These are phyloP conservation scores for Drosophila cardini DNA, from an alignment of 1,140 invertebrate genomes.

Conservation along the genomic window DNA sequence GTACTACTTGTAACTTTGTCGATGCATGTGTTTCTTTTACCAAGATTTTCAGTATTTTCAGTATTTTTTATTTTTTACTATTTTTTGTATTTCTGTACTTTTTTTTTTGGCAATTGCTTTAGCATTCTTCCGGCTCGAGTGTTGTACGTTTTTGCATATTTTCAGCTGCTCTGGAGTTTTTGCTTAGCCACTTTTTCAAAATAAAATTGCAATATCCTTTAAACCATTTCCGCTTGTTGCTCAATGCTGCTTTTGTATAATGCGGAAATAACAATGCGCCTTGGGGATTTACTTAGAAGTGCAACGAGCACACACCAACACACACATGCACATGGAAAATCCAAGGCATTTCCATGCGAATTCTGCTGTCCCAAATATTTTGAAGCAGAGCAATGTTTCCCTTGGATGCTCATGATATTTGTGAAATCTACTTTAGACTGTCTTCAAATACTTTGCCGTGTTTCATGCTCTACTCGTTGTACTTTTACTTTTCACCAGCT, in stretches of 20 bases:
- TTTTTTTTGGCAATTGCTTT: conserved; percentile 22
- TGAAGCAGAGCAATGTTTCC: conserved; percentile 19
- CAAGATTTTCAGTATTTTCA: neutral
- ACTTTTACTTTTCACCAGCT: conserved; percentile 22
- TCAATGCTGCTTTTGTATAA: conserved; percentile 57
- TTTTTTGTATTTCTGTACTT: conserved; percentile 5
- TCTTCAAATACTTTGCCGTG: conserved; percentile 14
- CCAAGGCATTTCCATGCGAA: conserved; percentile 26
- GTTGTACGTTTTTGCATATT: conserved; percentile 46
- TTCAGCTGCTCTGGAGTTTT: conserved; percentile 31
- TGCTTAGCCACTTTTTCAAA: conserved; percentile 46
- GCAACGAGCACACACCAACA: conserved; percentile 16
- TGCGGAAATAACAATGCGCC: conserved; percentile 76
- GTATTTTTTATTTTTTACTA: conserved; percentile 18
- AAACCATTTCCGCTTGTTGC: conserved; percentile 78
- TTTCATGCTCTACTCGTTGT: neutral
- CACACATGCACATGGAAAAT: conserved; percentile 7
- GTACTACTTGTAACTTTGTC: neutral
- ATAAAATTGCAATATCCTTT: conserved; percentile 74
- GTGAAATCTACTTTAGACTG: conserved; percentile 21
- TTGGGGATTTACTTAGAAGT: conserved; percentile 45
- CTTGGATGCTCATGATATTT: conserved; percentile 14
- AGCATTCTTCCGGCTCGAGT: conserved; percentile 25
- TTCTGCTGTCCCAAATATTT: conserved; percentile 35
- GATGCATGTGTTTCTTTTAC: conserved; percentile 10